phyloP scores from a whole-genome alignment of 2,113 vertebrate species.

The Genyomyrus donnyi region DNA sequence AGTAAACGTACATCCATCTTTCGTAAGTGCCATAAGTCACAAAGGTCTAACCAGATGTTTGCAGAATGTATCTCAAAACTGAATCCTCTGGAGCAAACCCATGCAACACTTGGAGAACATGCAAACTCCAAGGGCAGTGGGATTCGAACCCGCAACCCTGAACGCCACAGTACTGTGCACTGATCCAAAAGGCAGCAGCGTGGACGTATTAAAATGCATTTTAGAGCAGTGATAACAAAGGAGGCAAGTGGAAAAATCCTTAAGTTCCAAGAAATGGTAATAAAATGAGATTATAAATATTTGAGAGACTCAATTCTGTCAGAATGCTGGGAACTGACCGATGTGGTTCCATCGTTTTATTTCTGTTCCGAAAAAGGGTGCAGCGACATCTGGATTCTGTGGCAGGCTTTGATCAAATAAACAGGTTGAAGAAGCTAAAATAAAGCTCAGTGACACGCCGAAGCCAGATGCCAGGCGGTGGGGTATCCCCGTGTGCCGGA shows the following conservation, averaged over 20 bases:
- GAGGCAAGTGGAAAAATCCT: not conserved
- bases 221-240: not conserved
- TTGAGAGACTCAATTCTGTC: not conserved
- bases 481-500: not conserved
- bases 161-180: not conserved
- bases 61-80: not conserved
- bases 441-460: not conserved
- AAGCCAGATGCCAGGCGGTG: not conserved
- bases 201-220: not conserved
- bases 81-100: not conserved
- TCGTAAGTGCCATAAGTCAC: not conserved
- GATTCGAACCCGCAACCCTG: not conserved
- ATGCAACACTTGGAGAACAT: not conserved
- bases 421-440: not conserved
- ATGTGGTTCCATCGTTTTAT: not conserved
- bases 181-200: not conserved
- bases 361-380: not conserved
- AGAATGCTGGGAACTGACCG: not conserved
- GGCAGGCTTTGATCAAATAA: not conserved
- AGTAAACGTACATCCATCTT: not conserved
- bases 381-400: not conserved
- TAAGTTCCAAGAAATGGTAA: not conserved
- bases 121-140: not conserved
- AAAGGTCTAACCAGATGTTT: not conserved
- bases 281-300: not conserved